Evolutionary conservation across 2,888 invertebrate genomes (phyloP).

Genomic region (Beris chalybata): DNA sequence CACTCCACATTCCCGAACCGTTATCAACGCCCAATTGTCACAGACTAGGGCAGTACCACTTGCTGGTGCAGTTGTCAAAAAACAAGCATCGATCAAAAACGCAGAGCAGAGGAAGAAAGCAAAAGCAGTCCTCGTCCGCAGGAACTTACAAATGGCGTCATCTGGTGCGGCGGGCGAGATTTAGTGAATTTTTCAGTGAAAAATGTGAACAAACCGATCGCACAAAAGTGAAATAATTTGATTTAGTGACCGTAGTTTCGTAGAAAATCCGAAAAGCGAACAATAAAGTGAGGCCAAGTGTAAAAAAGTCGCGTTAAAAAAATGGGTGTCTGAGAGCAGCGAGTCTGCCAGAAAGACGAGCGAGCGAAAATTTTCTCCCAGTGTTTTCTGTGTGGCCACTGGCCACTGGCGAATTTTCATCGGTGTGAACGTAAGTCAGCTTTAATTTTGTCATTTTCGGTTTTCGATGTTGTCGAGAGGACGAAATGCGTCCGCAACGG

Average conservation of each 20-base stretch:
- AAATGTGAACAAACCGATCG: conserved; percentile 10
- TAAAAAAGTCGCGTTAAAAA: background rate
- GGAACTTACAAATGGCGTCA: conserved; percentile 26
- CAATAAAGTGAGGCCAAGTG: background rate
- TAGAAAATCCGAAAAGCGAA: background rate
- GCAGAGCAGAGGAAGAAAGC: too few relatives aligned
- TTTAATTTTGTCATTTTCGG: too few relatives aligned
- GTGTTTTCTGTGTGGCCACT: background rate
- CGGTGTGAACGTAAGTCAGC: too few relatives aligned
- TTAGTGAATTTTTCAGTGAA: conserved; percentile 7
- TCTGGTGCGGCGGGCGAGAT: conserved; percentile 4
- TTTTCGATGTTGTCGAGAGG: too few relatives aligned
- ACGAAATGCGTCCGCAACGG: too few relatives aligned
- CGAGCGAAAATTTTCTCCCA: background rate
- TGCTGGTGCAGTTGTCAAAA: too few relatives aligned
- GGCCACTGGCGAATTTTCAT: background rate
- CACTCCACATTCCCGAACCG: too few relatives aligned
- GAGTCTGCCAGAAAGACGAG: background rate
- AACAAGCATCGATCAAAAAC: too few relatives aligned
- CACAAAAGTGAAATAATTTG: background rate
- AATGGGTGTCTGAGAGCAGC: conserved; percentile 19
- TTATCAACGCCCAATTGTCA: too few relatives aligned
- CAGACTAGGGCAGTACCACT: too few relatives aligned
- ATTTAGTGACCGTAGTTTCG: background rate
- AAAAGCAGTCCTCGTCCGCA: conserved; percentile 9